A percentile compares a stretch with the other conserved stretches of the same genome.
Conservation (phyloP, 2,888 invertebrate genomes). For the Xestia sexstrigata region DNA sequence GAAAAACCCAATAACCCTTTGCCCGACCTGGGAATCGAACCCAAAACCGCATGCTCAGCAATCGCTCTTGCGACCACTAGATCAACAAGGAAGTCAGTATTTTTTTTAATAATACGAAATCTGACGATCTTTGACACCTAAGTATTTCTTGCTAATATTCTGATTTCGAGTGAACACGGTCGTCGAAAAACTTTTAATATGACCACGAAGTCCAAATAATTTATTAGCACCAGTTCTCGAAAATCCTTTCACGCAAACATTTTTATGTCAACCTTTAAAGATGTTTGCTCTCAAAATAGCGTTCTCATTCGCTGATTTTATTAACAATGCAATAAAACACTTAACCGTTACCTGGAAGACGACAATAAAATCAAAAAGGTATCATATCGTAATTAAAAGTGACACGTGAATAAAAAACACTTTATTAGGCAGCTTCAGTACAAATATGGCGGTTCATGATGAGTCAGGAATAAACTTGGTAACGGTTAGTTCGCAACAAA, state of each 20-base stretch:
- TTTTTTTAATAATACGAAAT: background rate
- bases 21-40: too few species aligned
- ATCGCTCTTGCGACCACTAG: too few species aligned
- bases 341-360: slow-evolving; percentile 66
- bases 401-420: slow-evolving; percentile 80
- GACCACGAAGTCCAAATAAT: slow-evolving; percentile 29
- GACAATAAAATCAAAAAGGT: slow-evolving; percentile 72
- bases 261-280: slow-evolving; percentile 44
- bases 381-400: slow-evolving; percentile 80
- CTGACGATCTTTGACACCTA: background rate
- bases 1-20: too few species aligned
- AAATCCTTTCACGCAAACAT: slow-evolving; percentile 32
- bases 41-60: too few species aligned
- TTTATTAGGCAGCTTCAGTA: slow-evolving; percentile 78
- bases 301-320: slow-evolving; percentile 53
- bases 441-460: slow-evolving; percentile 73
- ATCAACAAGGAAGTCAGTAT: background rate
- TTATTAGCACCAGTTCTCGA: slow-evolving; percentile 42
- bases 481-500: slow-evolving; percentile 69
- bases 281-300: slow-evolving; percentile 55
- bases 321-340: slow-evolving; percentile 62
- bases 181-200: slow-evolving; percentile 17
- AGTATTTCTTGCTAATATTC: slow-evolving; percentile 1
- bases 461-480: slow-evolving; percentile 75
- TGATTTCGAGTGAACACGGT: background rate